Base-by-base conservation (phyloP, 2,888 invertebrate species). In the Seladonia tumulorum region DNA sequence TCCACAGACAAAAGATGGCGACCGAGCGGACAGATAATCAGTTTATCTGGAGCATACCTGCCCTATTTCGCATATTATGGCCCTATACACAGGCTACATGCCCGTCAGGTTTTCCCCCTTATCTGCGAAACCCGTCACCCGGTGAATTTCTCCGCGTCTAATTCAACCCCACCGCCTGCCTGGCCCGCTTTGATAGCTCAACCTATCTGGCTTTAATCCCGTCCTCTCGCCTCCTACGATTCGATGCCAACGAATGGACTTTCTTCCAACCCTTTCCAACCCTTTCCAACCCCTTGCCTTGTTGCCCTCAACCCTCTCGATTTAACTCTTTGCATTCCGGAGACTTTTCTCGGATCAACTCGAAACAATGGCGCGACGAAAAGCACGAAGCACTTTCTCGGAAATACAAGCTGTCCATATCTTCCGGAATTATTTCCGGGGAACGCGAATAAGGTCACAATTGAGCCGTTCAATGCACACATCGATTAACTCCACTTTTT, bases 1-100 rank as follows among this genome's bases (percentile, higher is more conserved):
- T 7, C 1, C 10, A 35, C 35, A n/a, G 63, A 76, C 29, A 35
- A 80, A 78, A 77, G 74, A 80, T 63, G 74, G 60, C 76, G 86
- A 60, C 57, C 74, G 72, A 22, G 75, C 39, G 25, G 3, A 18
- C 49, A 70, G 74, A 78, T 76, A 81, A 84, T 85, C 81, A 79
- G 85, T 80, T 88, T 88, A 88, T 88, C 86, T 76, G 35, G 35
- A 60, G n/a, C 81, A 49, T 73, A 66, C 75, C 70, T 79, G 80
- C 25, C 83, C 88, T 83, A 81, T 88, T 88, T 88, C 88, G 87
- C 88, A 79, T 88, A 88, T 88, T 86, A 88, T 63, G 76, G 70
- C 76, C 53, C 53, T 53, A 53, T 53, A 53, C 7, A 53, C 76
- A 79, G 60, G 60, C 71, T 81, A n/a, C 79, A 82, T 47, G 49